phyloP scores from a whole-genome alignment of 2,113 vertebrate species.

The Ranitomeya imitator region DNA sequence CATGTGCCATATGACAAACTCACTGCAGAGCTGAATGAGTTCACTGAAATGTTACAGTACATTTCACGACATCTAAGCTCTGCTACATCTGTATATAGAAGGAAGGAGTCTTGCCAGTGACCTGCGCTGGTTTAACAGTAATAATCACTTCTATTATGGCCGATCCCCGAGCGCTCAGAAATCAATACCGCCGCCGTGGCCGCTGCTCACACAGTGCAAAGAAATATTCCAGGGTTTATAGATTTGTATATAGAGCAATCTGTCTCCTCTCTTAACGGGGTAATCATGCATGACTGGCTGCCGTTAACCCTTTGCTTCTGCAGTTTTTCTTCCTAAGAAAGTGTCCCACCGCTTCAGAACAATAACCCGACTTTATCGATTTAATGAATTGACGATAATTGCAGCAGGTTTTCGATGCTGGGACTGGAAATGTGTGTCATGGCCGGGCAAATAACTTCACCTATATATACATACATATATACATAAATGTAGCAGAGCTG shows the following conservation, averaged over 20 bases:
- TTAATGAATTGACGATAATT: background rate
- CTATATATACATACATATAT: background rate
- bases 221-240: slow-evolving; percentile 25
- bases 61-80: background rate
- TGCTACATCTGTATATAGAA: background rate
- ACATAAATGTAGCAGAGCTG: no score
- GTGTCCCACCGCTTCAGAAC: background rate
- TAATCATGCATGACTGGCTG: slow-evolving; percentile 31
- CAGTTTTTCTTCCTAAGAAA: background rate
- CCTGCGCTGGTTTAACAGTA: background rate
- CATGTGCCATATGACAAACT: background rate
- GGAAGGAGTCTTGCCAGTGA: background rate
- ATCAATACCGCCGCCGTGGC: background rate
- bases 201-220: background rate
- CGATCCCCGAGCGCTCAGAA: background rate
- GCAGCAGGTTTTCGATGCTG: background rate
- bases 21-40: background rate
- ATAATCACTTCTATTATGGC: slow-evolving; percentile 14
- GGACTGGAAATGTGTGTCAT: background rate
- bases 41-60: background rate
- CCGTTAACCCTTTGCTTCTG: background rate
- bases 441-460: background rate
- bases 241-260: slow-evolving; percentile 32
- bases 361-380: background rate
- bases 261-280: background rate